Evolutionary conservation across 2,113 vertebrate genomes (phyloP), one percentile per base, ranked within the genome.

Genomic region (Thalassoma bifasciatum): DNA sequence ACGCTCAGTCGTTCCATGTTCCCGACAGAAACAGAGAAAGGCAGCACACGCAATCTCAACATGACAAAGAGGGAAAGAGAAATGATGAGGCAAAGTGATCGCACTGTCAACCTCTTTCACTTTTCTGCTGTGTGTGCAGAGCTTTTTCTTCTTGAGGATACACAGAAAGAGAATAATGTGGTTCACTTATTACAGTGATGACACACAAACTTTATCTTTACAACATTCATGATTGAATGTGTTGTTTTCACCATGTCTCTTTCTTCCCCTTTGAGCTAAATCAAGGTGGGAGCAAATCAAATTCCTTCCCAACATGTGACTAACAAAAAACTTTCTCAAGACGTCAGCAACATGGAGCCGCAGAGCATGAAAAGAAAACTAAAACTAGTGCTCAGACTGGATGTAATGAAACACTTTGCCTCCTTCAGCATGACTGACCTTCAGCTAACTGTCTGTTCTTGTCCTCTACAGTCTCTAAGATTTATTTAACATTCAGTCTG

Each of bases 351-450:
- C 37, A 53, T 59, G 16, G 36, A 63, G 65, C 44, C 10, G 66
- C 72, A 49, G 22, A 66, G 68, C 47, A 59, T 23, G 12, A 42
- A 14, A 42, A 42, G 50, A 21, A 51, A 66, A 40, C 16, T 22
- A 75, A 10, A 74, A 56, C 8, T 12, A 47, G 17, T 51, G 19
- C 65, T 72, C 76, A 72, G 62, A 72, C 76, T 78, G 40, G 83
- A 77, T 44, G 37, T 8, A 44, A 46, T 10, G 34, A 14, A 67
- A 21, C 23, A 34, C 26, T 40, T 53, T 19, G n/a, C 14, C 21
- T 42, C 9, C 4, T 3, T 4, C 3, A 30, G 7, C 3, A 67
- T 68, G 24, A 42, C 10, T 13, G 40, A 42, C 2, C 44, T 46
- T 46, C 17, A 7, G 44, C 8, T 30, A 30, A 30, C 30, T 30